Percentiles rank a stretch among this genome's conserved stretches.
These are phyloP conservation scores for Napeogenes sylphis DNA, from an alignment of 2,888 invertebrate genomes.

Conservation along the genomic window DNA sequence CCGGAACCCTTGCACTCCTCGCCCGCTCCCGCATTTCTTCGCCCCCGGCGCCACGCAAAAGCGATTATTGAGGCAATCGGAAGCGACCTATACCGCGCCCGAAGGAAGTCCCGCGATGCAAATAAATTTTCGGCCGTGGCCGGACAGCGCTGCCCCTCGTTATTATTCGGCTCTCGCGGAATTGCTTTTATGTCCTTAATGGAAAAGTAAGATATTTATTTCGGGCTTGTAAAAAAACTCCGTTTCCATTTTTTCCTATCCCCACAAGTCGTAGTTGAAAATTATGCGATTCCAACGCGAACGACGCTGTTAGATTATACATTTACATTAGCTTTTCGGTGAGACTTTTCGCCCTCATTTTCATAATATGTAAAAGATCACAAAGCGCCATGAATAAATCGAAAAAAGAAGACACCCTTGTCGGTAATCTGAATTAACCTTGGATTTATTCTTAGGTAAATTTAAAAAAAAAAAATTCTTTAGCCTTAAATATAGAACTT, in stretches of 20 bases:
- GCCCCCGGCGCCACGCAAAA: conserved; percentile 52
- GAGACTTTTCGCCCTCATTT: conserved; percentile 27
- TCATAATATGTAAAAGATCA: conserved; percentile 28
- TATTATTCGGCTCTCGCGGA: conserved; percentile 75
- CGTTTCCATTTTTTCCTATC: conserved; percentile 61
- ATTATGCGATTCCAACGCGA: conserved; percentile 47
- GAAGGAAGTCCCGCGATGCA: conserved; percentile 67
- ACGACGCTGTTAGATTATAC: conserved; percentile 42
- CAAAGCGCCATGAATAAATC: conserved; percentile 26
- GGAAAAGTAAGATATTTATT: conserved; percentile 75
- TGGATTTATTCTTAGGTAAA: conserved; percentile 10
- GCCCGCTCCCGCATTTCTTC: conserved; percentile 29
- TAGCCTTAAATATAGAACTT: neutral
- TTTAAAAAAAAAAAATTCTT: neutral
- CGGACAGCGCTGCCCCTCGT: conserved; percentile 73
- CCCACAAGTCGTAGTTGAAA: conserved; percentile 49
- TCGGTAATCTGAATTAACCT: conserved; percentile 17
- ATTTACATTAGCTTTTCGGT: conserved; percentile 35
- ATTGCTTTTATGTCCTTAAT: conserved; percentile 76
- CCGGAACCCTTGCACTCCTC: conserved; percentile 15
- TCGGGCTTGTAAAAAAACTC: conserved; percentile 60
- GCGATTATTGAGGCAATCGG: conserved; percentile 72
- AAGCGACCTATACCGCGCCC: conserved; percentile 42
- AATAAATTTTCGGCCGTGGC: conserved; percentile 69
- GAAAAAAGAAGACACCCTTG: conserved; percentile 10